Evolutionary conservation across 2,797 vertebrate species (phyloP).

Genomic region (Fundulus diaphanus): DNA sequence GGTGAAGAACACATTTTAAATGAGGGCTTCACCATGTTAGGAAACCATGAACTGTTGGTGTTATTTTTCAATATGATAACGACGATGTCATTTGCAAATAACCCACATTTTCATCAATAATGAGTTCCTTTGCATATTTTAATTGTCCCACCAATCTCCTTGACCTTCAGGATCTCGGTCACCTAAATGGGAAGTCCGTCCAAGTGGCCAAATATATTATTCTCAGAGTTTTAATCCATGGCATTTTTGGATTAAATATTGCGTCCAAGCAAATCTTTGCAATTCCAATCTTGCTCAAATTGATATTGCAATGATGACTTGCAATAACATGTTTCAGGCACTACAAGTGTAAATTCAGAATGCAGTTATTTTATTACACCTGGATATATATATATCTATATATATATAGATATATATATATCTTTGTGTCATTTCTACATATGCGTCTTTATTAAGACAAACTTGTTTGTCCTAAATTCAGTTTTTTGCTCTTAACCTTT

Average conservation of each 20-base stretch:
- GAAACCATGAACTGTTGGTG: not conserved
- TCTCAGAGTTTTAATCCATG: not conserved
- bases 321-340: not conserved
- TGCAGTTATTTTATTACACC: not conserved
- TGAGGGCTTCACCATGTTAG: not conserved
- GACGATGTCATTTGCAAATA: not conserved
- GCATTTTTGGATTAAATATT: too few species aligned
- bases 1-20: conserved; percentile 6
- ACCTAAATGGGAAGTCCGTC: not conserved
- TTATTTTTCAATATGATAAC: not conserved
- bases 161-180: not conserved
- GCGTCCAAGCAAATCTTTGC: not conserved
- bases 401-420: too few species aligned
- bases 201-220: too few species aligned
- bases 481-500: not conserved
- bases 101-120: not conserved
- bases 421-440: not conserved
- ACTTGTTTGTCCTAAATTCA: not conserved
- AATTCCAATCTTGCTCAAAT: not conserved
- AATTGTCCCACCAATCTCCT: not conserved
- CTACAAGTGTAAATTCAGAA: not conserved
- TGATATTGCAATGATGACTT: not conserved
- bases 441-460: not conserved
- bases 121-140: not conserved
- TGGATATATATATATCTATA: too few species aligned